Percentiles rank a stretch among this genome's conserved stretches.
phyloP scores from a whole-genome alignment of 2,888 invertebrate genomes.

The Acrobasis consociella region DNA sequence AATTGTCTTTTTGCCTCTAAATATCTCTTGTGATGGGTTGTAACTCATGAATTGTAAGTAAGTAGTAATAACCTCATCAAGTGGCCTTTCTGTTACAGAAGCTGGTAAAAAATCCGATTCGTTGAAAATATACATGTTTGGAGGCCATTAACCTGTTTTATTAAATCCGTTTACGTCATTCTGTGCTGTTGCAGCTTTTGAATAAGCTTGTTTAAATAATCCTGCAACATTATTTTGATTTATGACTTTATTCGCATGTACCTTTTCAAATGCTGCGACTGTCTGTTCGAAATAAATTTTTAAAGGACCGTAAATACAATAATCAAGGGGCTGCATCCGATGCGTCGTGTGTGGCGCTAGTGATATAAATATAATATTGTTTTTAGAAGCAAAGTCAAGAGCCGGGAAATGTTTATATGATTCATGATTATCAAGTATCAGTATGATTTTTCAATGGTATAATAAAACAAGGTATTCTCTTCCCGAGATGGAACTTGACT shows the following conservation, averaged over 20 bases:
- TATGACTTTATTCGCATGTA: background rate
- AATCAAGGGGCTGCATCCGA: constrained; percentile 20
- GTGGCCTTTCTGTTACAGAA: background rate
- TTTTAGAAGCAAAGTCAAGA: constrained; percentile 20
- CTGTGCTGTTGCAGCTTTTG: constrained; percentile 4
- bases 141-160: constrained; percentile 8
- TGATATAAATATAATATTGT: constrained; percentile 18
- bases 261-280: background rate
- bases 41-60: no score
- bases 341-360: constrained; percentile 17
- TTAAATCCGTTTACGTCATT: constrained; percentile 17
- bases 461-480: no score
- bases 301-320: constrained; percentile 11
- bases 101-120: constrained; percentile 16
- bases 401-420: constrained; percentile 13
- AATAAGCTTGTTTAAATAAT: constrained; percentile 8
- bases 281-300: constrained; percentile 6
- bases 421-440: constrained; percentile 32
- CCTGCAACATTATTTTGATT: constrained; percentile 1
- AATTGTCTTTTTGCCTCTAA: no score
- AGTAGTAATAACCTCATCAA: no score
- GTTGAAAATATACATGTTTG: constrained; percentile 15
- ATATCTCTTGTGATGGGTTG: no score
- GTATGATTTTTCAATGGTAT: no score
- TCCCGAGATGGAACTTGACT: no score